Base-by-base conservation (phyloP, 2,888 invertebrate genomes). In the Orchesellides sinensis region DNA sequence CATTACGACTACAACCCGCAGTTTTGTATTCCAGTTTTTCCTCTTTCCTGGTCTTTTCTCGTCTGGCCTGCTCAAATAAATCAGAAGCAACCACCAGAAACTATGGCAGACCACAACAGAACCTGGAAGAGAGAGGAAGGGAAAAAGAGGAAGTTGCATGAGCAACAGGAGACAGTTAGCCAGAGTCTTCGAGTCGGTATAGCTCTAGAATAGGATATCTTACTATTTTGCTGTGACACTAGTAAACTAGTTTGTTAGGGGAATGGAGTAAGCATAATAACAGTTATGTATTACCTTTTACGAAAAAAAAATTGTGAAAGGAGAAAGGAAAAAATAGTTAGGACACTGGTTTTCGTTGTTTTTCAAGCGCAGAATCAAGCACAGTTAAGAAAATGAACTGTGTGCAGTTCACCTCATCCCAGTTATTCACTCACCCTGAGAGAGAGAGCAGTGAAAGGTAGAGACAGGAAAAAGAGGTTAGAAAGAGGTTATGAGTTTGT, bases 61-160 rank as follows among this genome's bases (percentile, higher is more conserved):
- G 40, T 19, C 63, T 21, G 40, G 52, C 21, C 17, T 52, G 45
- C n/a, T 47, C 10, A 32, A 61, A 66, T 68, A 77, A 77, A 69
- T 77, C 68, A 49, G 59, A 17, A 45, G 25, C 59, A 61, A 35
- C 68, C 35, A 59, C 56, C 68, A 56, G 59, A 77, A 75, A 77
- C 32, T 68, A 77, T 77, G 61, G 69, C 77, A 77, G 23, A 68
- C 59, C 77, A 68, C 68, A 69, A 77, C 29, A 59, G 49, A 59
- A 47, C 14, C 68, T 25, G n/a, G 59, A 47, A n/a, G 32, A 68
- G 32, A 52, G 49, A 56, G 19, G 21, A 52, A 35, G 40, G 21
- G 47, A 45, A 61, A 40, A 47, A 45, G 19, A 47, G 49, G 21
- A 29, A 72, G 10, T n/a, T 10, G 52, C 19, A 52, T n/a, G 10